Percentiles rank a stretch among this genome's conserved stretches.
These are phyloP conservation scores for Drosophila algonquin DNA, from an alignment of 2,888 invertebrate genomes.

Conservation along the genomic window DNA sequence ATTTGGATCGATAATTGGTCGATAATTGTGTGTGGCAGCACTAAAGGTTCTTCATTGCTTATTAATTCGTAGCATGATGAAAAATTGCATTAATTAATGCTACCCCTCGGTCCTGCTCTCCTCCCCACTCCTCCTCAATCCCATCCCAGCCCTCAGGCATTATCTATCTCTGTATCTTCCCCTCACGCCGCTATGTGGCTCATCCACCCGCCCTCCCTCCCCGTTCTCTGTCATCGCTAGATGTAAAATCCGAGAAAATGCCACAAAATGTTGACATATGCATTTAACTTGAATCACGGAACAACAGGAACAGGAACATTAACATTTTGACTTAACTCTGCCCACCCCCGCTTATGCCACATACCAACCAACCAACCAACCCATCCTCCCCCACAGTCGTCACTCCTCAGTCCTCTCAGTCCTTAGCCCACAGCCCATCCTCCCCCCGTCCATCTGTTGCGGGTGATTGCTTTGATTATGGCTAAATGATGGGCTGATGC, in stretches of 20 bases:
- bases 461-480: constrained; percentile 46
- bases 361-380: background rate
- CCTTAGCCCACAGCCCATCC: constrained; percentile 14
- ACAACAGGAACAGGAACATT: constrained; percentile 16
- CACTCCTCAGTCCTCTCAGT: background rate
- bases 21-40: background rate
- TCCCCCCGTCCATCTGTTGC: constrained; percentile 15
- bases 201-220: background rate
- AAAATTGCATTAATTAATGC: constrained; percentile 30
- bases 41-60: background rate
- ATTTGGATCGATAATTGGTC: background rate
- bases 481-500: constrained; percentile 38
- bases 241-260: constrained; percentile 28
- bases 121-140: background rate
- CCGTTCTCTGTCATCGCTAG: background rate
- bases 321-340: constrained; percentile 33
- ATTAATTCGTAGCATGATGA: constrained; percentile 2
- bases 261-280: constrained; percentile 61
- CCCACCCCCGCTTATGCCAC: background rate
- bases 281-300: constrained; percentile 17
- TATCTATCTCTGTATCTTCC: background rate
- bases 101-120: background rate
- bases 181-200: background rate
- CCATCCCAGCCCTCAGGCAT: background rate
- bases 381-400: constrained; percentile 2